phyloP scores from a whole-genome alignment of 2,797 vertebrate genomes.

The Martes flavigula region DNA sequence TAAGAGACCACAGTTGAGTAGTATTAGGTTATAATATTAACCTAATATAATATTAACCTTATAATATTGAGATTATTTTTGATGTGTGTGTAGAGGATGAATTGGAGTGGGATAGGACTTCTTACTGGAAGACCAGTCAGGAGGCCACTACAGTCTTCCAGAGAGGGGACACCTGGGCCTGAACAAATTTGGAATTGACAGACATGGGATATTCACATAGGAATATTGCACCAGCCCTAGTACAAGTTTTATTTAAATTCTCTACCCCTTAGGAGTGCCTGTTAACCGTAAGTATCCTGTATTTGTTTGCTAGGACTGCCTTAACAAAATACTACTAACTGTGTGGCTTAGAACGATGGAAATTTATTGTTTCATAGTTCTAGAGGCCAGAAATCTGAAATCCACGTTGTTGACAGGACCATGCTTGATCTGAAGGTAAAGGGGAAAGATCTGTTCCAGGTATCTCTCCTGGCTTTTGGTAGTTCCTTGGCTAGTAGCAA shows the following conservation, averaged over 20 bases:
- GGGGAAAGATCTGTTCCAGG: neutral
- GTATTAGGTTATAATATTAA: too few relatives aligned
- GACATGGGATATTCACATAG: neutral
- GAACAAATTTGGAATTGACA: neutral
- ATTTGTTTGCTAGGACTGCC: neutral
- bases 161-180: neutral
- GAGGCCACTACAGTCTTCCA: neutral
- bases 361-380: neutral
- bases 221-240: neutral
- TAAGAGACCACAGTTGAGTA: neutral
- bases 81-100: neutral
- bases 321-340: neutral
- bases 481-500: neutral
- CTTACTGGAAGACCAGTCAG: neutral
- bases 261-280: neutral
- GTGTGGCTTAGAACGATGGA: neutral
- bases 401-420: neutral
- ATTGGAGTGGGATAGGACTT: neutral
- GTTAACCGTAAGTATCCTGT: neutral
- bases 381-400: neutral
- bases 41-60: too few relatives aligned
- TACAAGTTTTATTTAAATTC: neutral
- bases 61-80: neutral
- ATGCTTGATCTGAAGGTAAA: neutral
- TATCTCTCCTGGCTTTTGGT: neutral